Conservation (phyloP, 2,888 invertebrate species). For the Drosophila phalerata region DNA sequence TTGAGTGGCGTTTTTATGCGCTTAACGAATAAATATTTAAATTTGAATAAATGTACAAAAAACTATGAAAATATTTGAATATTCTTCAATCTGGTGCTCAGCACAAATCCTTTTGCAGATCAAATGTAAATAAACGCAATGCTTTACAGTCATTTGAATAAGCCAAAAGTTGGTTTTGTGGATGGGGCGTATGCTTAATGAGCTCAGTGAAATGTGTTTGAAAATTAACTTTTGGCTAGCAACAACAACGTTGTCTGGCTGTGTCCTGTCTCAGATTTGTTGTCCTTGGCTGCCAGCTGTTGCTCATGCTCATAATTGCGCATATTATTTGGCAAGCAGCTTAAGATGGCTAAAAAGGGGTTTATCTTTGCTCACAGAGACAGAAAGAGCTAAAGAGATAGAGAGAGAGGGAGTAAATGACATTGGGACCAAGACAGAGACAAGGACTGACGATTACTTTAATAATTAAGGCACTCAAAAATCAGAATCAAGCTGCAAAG, state of each 20-base stretch:
- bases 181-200: constrained; percentile 56
- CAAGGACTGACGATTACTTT: constrained; percentile 43
- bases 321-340: constrained; percentile 61
- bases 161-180: constrained; percentile 28
- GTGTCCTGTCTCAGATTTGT: constrained; percentile 7
- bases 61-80: constrained; percentile 16
- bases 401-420: too few relatives aligned
- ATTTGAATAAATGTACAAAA: constrained; percentile 14
- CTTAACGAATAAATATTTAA: constrained; percentile 5
- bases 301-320: constrained; percentile 66
- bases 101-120: constrained; percentile 40
- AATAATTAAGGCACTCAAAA: constrained; percentile 64
- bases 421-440: neutral
- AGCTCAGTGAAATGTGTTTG: constrained; percentile 72
- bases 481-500: constrained; percentile 28
- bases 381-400: neutral
- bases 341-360: constrained; percentile 29
- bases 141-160: constrained; percentile 61
- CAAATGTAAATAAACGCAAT: constrained; percentile 66
- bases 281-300: constrained; percentile 62
- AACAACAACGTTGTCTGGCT: constrained; percentile 21
- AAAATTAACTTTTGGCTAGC: constrained; percentile 67
- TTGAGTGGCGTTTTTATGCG: constrained; percentile 27
- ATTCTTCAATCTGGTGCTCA: constrained; percentile 8
- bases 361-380: neutral